These are phyloP conservation scores for Tachina grossa DNA, from an alignment of 2,888 invertebrate genomes.

Conservation along the genomic window DNA sequence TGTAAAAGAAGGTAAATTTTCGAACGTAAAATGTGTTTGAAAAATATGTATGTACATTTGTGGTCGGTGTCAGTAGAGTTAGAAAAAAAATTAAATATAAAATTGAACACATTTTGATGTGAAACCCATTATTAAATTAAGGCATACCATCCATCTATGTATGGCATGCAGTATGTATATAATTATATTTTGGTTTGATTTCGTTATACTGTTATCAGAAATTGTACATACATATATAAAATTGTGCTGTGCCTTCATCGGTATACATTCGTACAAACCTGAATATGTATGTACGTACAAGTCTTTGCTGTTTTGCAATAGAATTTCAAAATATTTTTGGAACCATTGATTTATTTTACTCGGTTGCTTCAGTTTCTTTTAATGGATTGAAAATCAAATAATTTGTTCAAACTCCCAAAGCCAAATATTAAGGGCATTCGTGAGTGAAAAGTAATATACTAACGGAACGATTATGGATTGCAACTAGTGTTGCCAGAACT, in stretches of 20 bases:
- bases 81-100: conserved; percentile 8
- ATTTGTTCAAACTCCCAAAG: background rate
- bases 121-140: conserved; percentile 71
- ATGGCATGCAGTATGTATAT: conserved; percentile 49
- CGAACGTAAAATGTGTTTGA: conserved; percentile 29
- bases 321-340: conserved; percentile 27
- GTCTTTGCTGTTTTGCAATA: conserved; percentile 49
- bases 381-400: conserved; percentile 1
- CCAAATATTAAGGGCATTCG: background rate
- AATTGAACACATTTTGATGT: conserved; percentile 44
- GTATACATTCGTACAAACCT: no score
- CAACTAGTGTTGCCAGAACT: no score
- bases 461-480: no score
- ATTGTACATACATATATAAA: background rate
- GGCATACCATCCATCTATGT: conserved; percentile 42
- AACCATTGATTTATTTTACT: conserved; percentile 10
- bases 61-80: conserved; percentile 5
- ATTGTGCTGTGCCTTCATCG: background rate
- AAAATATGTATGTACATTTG: conserved; percentile 13
- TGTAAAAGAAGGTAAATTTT: conserved; percentile 40
- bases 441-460: background rate
- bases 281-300: background rate
- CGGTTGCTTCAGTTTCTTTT: conserved; percentile 4
- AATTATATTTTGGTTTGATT: conserved; percentile 64
- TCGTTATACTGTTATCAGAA: conserved; percentile 40